phyloP scores from a whole-genome alignment of 1,140 invertebrate genomes.

The Trichonephila inaurata region DNA sequence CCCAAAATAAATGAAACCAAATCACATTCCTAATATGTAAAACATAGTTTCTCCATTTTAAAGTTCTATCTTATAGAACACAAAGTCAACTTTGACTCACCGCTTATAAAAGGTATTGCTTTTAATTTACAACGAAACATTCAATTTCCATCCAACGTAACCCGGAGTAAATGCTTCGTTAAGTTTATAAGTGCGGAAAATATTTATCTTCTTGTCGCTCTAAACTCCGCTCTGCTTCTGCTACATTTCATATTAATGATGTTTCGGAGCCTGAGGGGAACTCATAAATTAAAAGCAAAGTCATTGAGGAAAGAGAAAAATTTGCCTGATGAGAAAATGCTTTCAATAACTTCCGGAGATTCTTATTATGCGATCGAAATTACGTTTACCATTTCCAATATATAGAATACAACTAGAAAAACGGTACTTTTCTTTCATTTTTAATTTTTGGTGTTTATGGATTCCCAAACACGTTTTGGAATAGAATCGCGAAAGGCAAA shows the following conservation, averaged over 20 bases:
- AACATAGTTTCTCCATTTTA: no score
- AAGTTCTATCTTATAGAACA: no score
- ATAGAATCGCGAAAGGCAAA: no score
- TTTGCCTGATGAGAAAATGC: background rate
- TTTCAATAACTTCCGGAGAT: background rate
- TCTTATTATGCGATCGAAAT: background rate
- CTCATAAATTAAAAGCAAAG: background rate
- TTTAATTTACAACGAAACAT: background rate
- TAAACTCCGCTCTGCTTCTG: background rate
- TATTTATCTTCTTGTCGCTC: background rate
- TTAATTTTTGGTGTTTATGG: background rate
- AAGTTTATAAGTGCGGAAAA: background rate
- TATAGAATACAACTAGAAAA: background rate
- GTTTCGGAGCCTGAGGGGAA: background rate
- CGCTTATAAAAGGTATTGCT: background rate
- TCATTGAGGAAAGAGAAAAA: background rate
- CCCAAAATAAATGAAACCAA: no score
- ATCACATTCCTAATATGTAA: no score
- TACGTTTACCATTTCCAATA: background rate
- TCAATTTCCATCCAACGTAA: background rate
- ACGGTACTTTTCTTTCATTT: background rate
- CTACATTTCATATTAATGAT: constrained; percentile 2
- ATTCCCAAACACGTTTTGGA: background rate
- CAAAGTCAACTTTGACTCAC: no score
- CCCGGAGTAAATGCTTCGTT: background rate